Conservation (phyloP, 64 coral and sea anemone species). For the Montipora efflorescens region DNA sequence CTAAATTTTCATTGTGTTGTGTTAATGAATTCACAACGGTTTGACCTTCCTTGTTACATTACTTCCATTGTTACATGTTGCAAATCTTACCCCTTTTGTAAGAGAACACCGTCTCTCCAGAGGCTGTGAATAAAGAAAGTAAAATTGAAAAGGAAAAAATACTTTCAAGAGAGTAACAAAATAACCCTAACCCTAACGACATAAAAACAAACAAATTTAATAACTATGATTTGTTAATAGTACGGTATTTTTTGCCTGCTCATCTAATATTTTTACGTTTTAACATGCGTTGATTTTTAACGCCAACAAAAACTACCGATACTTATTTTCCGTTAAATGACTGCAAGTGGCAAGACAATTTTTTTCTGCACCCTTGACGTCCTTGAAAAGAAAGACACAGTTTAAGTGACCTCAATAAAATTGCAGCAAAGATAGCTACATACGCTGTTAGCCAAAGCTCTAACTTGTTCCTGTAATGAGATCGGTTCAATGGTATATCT, state of each 20-base stretch:
- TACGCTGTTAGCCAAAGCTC: slow-evolving; percentile 81
- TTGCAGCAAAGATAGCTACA: slow-evolving; percentile 5
- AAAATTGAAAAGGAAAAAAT: too few species aligned
- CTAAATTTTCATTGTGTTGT: neutral
- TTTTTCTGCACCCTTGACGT: too few species aligned
- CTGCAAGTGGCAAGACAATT: too few species aligned
- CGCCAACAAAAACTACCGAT: too few species aligned
- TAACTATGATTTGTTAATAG: too few species aligned
- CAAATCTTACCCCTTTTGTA: slow-evolving; percentile 69
- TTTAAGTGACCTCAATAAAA: neutral
- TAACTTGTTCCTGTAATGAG: slow-evolving; percentile 79
- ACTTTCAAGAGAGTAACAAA: neutral
- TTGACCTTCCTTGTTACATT: neutral
- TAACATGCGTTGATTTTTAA: too few species aligned
- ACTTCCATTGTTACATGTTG: neutral
- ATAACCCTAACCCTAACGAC: neutral
- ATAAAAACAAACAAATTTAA: too few species aligned
- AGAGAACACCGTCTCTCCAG: slow-evolving; percentile 84
- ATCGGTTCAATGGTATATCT: slow-evolving; percentile 66
- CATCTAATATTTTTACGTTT: too few species aligned
- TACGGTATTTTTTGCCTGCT: too few species aligned
- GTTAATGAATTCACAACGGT: neutral
- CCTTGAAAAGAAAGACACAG: neutral
- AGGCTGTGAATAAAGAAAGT: slow-evolving; percentile 54
- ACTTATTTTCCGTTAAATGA: too few species aligned